Percentiles rank a stretch among this genome's conserved stretches.
These are phyloP conservation scores for Enteromius anoplus DNA, from an alignment of 2,797 vertebrate species.

Conservation along the genomic window DNA sequence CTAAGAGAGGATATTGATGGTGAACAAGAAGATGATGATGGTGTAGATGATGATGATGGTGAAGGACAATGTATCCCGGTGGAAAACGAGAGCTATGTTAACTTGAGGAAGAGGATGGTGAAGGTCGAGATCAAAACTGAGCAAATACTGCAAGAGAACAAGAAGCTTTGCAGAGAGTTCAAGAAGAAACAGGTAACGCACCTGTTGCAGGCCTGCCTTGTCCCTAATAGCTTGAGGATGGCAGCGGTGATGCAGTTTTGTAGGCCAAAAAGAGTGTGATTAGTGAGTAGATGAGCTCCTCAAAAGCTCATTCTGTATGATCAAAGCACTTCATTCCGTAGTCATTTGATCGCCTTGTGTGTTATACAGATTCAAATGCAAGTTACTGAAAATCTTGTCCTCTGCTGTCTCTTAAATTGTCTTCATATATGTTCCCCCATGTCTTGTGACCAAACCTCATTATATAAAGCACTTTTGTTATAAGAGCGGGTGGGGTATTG, in stretches of 20 bases:
- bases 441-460: neutral
- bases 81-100: constrained; percentile 89
- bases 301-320: neutral
- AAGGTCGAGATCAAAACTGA: constrained; percentile 78
- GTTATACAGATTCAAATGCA: neutral
- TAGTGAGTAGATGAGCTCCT: neutral
- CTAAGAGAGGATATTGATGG: constrained; percentile 75
- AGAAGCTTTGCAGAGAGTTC: constrained; percentile 87
- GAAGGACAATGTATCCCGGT: constrained; percentile 75
- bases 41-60: constrained; percentile 57
- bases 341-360: neutral
- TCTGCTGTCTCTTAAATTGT: neutral
- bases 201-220: too few relatives aligned
- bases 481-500: neutral
- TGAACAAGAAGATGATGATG: constrained; percentile 68
- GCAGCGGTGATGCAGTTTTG: neutral
- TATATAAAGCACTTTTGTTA: neutral
- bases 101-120: constrained; percentile 86
- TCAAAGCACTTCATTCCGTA: neutral
- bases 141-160: constrained; percentile 81
- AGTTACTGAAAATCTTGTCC: neutral
- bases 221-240: neutral
- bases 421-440: neutral
- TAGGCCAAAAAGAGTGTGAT: neutral
- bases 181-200: constrained; percentile 79